Evolutionary conservation across 1,140 invertebrate species (phyloP).

Genomic region (Vollenhovia emeryi): DNA sequence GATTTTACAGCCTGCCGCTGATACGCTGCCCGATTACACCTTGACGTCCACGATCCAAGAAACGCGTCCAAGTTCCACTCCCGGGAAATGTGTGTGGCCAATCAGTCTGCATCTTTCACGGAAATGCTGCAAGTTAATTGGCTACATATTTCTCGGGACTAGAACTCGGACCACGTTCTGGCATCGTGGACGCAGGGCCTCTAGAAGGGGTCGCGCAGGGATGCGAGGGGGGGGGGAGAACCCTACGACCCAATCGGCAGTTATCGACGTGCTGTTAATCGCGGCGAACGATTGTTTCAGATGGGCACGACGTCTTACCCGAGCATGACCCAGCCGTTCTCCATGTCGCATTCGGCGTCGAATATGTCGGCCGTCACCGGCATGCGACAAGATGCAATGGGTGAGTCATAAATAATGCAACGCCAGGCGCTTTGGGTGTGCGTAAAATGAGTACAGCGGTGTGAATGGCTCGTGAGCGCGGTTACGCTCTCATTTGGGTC

Average conservation of each 20-base stretch:
- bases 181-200: too few species aligned
- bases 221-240: too few species aligned
- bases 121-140: too few species aligned
- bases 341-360: conserved; percentile 94
- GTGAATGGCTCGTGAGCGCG: conserved; percentile 26
- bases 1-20: neutral
- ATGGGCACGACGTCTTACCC: conserved; percentile 96
- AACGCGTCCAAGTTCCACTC: too few species aligned
- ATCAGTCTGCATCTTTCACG: too few species aligned
- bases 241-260: too few species aligned
- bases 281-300: conserved; percentile 85
- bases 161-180: too few species aligned
- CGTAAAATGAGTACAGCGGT: neutral
- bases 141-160: too few species aligned
- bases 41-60: too few species aligned
- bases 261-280: neutral
- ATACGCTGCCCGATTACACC: neutral
- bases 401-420: conserved; percentile 86
- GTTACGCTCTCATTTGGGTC: conserved; percentile 35
- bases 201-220: neutral
- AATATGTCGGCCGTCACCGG: conserved; percentile 95
- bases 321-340: conserved; percentile 96
- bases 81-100: too few species aligned
- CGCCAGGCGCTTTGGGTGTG: conserved; percentile 15
- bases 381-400: conserved; percentile 96